A percentile compares a stretch with the other conserved stretches of the same genome.
Evolutionary conservation across 2,113 vertebrate genomes (phyloP).

Genomic region (Ariopsis seemanni): DNA sequence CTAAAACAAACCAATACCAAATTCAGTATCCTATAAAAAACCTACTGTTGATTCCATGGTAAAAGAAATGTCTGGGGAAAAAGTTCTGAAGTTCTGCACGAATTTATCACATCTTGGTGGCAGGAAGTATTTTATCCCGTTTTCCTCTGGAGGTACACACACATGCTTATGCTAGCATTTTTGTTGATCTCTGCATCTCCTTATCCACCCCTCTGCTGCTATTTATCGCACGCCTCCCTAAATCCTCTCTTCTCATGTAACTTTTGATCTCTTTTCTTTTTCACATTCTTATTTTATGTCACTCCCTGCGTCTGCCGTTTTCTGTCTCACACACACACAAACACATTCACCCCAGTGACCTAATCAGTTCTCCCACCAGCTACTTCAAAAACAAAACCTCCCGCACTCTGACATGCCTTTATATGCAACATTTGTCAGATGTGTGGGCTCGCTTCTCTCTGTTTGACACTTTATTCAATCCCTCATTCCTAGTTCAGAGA

Average conservation of each 20-base stretch:
- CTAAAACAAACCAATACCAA: slow-evolving; percentile 16
- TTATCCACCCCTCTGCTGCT: not conserved
- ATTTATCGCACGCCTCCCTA: slow-evolving; percentile 8
- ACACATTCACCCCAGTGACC: slow-evolving; percentile 36
- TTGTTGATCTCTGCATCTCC: not conserved
- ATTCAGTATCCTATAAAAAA: slow-evolving; percentile 9
- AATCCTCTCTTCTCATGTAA: slow-evolving; percentile 6
- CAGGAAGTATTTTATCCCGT: slow-evolving; percentile 8
- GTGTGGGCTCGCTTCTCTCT: slow-evolving; percentile 41
- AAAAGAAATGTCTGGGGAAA: not conserved
- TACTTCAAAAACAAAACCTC: slow-evolving; percentile 57
- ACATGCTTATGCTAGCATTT: slow-evolving; percentile 11
- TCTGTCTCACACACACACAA: slow-evolving; percentile 12
- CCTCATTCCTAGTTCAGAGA: slow-evolving; percentile 12
- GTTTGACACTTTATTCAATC: slow-evolving; percentile 53
- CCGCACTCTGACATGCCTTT: slow-evolving; percentile 43
- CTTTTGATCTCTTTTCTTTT: slow-evolving; percentile 24
- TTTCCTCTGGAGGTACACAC: not conserved
- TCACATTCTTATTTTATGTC: slow-evolving; percentile 1
- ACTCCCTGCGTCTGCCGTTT: slow-evolving; percentile 12
- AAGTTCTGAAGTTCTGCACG: not conserved
- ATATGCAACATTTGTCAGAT: slow-evolving; percentile 37
- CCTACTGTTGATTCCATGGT: not conserved
- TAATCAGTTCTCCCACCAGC: slow-evolving; percentile 36
- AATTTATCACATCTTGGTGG: not conserved